Percentiles rank a stretch among this genome's conserved stretches.
Evolutionary conservation across 2,797 vertebrate species (phyloP).

Genomic region (Clangula hyemalis): DNA sequence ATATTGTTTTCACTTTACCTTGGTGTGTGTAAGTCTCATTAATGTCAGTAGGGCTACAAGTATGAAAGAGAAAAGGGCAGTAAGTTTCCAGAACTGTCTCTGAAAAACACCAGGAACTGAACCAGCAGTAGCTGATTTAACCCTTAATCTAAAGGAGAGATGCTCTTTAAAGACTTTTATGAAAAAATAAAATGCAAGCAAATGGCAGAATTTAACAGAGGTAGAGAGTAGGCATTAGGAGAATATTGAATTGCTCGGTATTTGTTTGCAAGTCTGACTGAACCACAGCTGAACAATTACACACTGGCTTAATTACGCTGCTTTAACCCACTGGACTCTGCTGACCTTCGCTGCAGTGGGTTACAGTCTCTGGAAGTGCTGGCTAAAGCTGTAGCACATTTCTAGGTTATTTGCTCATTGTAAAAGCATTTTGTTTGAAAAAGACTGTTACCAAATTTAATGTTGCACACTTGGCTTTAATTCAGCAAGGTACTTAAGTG

Average conservation of each 20-base stretch:
- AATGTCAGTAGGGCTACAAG: background rate
- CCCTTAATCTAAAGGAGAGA: background rate
- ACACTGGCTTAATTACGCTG: background rate
- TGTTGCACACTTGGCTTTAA: background rate
- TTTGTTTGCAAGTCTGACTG: fast-evolving
- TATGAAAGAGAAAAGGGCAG: background rate
- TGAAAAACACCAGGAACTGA: background rate
- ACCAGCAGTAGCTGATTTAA: background rate
- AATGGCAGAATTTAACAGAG: background rate
- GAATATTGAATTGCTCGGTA: background rate
- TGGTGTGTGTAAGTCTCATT: background rate
- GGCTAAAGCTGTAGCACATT: background rate
- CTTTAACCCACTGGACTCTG: fast-evolving
- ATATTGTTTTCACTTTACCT: background rate
- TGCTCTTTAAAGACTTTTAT: background rate
- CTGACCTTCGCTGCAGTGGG: background rate
- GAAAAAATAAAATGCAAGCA: background rate
- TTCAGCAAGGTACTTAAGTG: conserved; percentile 4
- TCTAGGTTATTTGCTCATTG: background rate
- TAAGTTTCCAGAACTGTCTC: background rate
- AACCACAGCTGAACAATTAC: background rate
- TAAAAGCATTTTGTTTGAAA: background rate
- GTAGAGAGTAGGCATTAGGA: background rate
- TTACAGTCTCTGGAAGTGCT: background rate
- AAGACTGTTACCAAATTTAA: background rate